These are phyloP conservation scores for Azorinus chamasolen DNA, from an alignment of 2,888 invertebrate species.

Conservation along the genomic window DNA sequence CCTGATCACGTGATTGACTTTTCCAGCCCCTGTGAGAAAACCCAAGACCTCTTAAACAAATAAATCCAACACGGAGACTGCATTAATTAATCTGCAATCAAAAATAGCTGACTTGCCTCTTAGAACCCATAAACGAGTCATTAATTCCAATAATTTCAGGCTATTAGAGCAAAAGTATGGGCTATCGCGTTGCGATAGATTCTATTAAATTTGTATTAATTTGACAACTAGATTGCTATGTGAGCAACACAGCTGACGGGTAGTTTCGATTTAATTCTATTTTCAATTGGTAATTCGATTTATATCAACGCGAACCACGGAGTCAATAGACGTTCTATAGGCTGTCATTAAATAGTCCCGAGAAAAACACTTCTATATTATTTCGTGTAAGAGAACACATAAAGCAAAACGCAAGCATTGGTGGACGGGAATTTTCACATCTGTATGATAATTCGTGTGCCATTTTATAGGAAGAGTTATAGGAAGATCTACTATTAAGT, in stretches of 20 bases:
- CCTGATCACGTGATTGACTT: no score
- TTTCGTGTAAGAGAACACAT: conserved; percentile 2
- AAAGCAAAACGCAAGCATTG: conserved; percentile 2
- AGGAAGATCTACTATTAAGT: no score
- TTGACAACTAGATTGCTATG: conserved; percentile 60
- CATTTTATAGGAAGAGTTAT: not conserved
- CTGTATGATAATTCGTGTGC: conserved; percentile 11
- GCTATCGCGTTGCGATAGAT: conserved; percentile 55
- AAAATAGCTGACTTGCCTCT: conserved; percentile 47
- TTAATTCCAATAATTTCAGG: conserved; percentile 62
- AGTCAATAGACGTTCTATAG: conserved; percentile 22
- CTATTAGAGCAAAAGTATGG: conserved; percentile 62
- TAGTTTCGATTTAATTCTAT: conserved; percentile 12
- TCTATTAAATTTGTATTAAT: conserved; percentile 67
- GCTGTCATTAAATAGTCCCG: conserved; percentile 4
- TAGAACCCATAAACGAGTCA: conserved; percentile 58
- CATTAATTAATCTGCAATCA: conserved; percentile 63
- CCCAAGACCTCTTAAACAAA: conserved; percentile 11
- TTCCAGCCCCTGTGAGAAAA: no score
- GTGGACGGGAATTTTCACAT: not conserved
- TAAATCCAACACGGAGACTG: conserved; percentile 43
- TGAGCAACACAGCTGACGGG: no score
- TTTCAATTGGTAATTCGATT: conserved; percentile 45
- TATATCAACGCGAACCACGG: conserved; percentile 26
- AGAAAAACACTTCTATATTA: not conserved